Conservation (phyloP, 64 coral and sea anemone species). For the Astreopora myriophthalma region DNA sequence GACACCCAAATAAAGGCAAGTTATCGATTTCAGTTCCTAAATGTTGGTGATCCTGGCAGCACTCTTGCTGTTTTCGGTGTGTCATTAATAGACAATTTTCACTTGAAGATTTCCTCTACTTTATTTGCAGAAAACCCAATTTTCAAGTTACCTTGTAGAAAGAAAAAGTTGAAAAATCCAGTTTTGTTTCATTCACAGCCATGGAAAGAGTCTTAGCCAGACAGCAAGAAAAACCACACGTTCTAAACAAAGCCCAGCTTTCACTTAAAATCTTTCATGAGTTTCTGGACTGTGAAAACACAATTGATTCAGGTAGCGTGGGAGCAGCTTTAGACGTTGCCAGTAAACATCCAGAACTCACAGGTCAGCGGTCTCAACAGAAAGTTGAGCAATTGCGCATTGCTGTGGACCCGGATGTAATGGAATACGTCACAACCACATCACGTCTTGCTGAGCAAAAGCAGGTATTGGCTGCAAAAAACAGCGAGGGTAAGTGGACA, state of each 20-base stretch:
- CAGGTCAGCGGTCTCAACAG: background rate
- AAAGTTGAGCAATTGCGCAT: constrained; percentile 25
- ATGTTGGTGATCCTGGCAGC: too few species aligned
- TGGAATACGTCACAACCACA: constrained; percentile 46
- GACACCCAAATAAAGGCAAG: too few species aligned
- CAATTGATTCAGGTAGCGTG: background rate
- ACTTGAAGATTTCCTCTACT: background rate
- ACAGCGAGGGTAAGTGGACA: constrained; percentile 37
- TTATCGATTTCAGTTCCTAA: too few species aligned
- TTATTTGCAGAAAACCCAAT: background rate
- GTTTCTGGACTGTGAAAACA: background rate
- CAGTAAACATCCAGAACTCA: too few species aligned
- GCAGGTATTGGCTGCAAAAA: constrained; percentile 13
- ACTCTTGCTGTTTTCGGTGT: too few species aligned
- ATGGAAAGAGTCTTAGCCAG: constrained; percentile 24
- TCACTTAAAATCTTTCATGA: background rate
- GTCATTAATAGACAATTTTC: too few species aligned
- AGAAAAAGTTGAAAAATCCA: too few species aligned
- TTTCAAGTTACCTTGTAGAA: background rate
- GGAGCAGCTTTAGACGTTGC: background rate
- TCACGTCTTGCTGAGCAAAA: background rate
- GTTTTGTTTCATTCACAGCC: background rate
- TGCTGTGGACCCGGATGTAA: constrained; percentile 62
- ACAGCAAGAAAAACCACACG: background rate
- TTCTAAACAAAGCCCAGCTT: background rate